These are phyloP conservation scores for Dendropsophus ebraccatus DNA, from an alignment of 2,113 vertebrate species.

Conservation along the genomic window DNA sequence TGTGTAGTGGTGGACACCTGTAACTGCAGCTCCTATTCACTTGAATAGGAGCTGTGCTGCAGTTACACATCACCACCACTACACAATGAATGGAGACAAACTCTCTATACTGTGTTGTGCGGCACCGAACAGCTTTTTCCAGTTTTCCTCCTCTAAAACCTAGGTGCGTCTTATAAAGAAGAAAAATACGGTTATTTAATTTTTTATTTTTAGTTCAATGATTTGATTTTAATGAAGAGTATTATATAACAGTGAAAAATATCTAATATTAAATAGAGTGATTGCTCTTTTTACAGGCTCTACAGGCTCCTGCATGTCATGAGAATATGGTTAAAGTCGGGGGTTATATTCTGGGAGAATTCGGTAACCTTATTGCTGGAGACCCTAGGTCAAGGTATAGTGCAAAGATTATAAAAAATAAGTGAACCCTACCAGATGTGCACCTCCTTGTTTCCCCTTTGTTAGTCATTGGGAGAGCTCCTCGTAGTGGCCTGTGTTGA, in stretches of 20 bases:
- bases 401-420: not conserved
- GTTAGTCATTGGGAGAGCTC: not conserved
- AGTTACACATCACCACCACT: no score
- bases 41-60: slow-evolving; percentile 51
- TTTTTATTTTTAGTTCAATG: no score
- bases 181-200: no score
- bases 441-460: not conserved
- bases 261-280: no score
- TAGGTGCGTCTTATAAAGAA: no score
- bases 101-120: not conserved
- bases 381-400: slow-evolving; percentile 90
- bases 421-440: not conserved
- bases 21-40: no score
- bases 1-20: no score
- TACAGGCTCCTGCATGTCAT: slow-evolving; percentile 91
- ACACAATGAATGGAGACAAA: no score
- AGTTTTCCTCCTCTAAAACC: no score
- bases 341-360: slow-evolving; percentile 91
- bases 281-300: slow-evolving; percentile 71
- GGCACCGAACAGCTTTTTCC: not conserved
- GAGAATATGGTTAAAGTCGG: slow-evolving; percentile 97
- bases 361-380: slow-evolving; percentile 91
- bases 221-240: no score
- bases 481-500: no score
- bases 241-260: no score